phyloP scores from a whole-genome alignment of 2,888 invertebrate genomes.

The Plebejus melissa region DNA sequence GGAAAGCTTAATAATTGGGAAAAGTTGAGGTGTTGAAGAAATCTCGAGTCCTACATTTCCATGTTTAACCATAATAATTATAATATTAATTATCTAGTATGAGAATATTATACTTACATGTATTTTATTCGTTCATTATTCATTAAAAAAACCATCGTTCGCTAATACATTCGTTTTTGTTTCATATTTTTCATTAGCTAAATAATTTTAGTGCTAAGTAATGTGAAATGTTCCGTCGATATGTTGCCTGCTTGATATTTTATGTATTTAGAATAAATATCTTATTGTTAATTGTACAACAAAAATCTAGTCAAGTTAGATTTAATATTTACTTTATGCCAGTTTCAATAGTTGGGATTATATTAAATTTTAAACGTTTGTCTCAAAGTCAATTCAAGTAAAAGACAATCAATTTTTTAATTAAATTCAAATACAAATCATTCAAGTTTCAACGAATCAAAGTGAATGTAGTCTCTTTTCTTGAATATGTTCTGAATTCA shows the following conservation, averaged over 20 bases:
- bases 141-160: background rate
- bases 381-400: background rate
- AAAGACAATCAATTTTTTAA: background rate
- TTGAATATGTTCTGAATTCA: too few species aligned
- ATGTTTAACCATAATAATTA: too few species aligned
- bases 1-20: too few species aligned
- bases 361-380: background rate
- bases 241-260: constrained; percentile 27
- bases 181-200: background rate
- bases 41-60: too few species aligned
- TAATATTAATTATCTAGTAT: too few species aligned
- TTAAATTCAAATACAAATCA: too few species aligned
- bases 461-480: background rate
- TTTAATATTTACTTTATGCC: background rate
- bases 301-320: constrained; percentile 11
- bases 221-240: constrained; percentile 22
- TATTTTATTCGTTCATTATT: background rate
- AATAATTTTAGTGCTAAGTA: constrained; percentile 3
- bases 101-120: background rate
- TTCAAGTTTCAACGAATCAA: background rate
- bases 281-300: background rate
- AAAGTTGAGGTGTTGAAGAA: too few species aligned
- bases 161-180: background rate
- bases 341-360: background rate
- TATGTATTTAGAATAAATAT: constrained; percentile 15